These are phyloP conservation scores for Spilogale gracilis DNA, from an alignment of 2,113 vertebrate species.

Conservation along the genomic window DNA sequence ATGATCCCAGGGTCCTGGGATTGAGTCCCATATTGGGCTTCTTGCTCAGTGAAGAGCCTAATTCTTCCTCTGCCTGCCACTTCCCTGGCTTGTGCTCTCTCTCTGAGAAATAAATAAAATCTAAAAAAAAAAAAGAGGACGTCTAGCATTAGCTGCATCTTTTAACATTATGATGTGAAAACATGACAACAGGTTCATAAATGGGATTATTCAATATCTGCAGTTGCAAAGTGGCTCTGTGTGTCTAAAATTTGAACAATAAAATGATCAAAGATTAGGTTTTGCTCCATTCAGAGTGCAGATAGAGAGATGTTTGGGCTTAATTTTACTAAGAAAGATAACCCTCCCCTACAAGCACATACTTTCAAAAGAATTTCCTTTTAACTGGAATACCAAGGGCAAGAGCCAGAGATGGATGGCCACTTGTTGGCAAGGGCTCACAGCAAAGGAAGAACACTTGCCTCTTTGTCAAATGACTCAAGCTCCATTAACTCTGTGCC, in stretches of 20 bases:
- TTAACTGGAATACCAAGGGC: not conserved
- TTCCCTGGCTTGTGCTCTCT: too few species aligned
- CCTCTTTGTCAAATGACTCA: not conserved
- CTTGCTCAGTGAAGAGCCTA: too few species aligned
- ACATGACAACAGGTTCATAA: not conserved
- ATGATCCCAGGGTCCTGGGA: too few species aligned
- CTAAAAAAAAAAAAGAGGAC: not conserved
- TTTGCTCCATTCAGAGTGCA: not conserved
- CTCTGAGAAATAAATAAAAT: not conserved
- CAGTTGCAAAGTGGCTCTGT: not conserved
- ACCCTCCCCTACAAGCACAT: not conserved
- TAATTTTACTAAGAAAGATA: constrained; percentile 39
- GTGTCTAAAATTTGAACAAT: constrained; percentile 17
- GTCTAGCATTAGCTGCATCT: not conserved
- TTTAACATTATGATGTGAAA: not conserved
- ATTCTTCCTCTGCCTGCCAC: too few species aligned
- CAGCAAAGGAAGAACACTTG: not conserved
- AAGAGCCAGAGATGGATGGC: not conserved
- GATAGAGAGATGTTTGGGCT: constrained; percentile 50
- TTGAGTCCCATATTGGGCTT: too few species aligned
- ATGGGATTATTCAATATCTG: not conserved
- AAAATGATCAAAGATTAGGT: not conserved
- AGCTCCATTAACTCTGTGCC: not conserved
- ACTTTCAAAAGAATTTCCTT: constrained; percentile 2
- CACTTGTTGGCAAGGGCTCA: not conserved